A percentile compares a stretch with the other conserved stretches of the same genome.
phyloP scores from a whole-genome alignment of 2,888 invertebrate genomes.

The Tetramorium bicarinatum region DNA sequence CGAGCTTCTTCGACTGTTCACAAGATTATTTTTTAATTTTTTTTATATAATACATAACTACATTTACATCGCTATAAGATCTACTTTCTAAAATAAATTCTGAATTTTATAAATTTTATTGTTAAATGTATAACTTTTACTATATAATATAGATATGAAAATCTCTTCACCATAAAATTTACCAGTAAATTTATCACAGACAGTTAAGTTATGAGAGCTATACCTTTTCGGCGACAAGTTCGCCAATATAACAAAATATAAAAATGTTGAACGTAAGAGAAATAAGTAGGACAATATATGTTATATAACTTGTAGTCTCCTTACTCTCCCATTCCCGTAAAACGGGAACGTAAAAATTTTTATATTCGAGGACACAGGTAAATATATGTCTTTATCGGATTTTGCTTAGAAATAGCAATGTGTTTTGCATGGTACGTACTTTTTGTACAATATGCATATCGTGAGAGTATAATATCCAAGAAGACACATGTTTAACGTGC shows the following conservation, averaged over 20 bases:
- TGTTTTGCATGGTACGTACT: slow-evolving; percentile 10
- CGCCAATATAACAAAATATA: slow-evolving; percentile 73
- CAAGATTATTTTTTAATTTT: slow-evolving; percentile 12
- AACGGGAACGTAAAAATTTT: slow-evolving; percentile 3
- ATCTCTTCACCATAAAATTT: neutral
- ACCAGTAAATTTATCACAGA: neutral
- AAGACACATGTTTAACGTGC: slow-evolving; percentile 81
- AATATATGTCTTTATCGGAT: neutral
- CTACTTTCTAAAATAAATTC: neutral
- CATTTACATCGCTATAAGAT: neutral
- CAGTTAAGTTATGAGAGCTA: neutral
- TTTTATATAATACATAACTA: neutral
- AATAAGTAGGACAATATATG: slow-evolving; percentile 54
- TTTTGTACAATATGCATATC: slow-evolving; percentile 70
- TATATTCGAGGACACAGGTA: neutral
- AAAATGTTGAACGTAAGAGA: slow-evolving; percentile 69
- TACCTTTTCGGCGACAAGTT: slow-evolving; percentile 71
- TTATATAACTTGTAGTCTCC: slow-evolving; percentile 48
- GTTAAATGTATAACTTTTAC: neutral
- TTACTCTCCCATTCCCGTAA: slow-evolving; percentile 65
- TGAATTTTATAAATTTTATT: neutral
- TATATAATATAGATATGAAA: neutral
- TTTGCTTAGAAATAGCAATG: neutral
- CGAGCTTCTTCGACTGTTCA: slow-evolving; percentile 68
- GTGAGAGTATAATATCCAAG: slow-evolving; percentile 81